Percentiles rank a stretch among this genome's conserved stretches.
Evolutionary conservation across 2,113 vertebrate species (phyloP).

Genomic region (Silurus asotus): DNA sequence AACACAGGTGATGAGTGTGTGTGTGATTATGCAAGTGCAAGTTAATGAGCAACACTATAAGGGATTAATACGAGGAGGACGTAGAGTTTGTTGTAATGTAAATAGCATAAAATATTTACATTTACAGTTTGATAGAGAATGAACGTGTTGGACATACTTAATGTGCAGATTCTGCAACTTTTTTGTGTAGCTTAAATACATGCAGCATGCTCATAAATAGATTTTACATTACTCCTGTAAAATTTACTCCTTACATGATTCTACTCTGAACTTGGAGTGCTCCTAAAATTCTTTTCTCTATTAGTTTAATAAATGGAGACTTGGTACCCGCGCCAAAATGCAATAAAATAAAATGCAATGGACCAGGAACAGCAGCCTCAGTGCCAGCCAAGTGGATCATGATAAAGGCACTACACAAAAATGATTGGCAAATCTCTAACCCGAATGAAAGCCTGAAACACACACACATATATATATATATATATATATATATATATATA

Average conservation of each 20-base stretch:
- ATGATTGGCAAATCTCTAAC: background rate
- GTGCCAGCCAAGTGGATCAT: background rate
- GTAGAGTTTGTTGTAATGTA: background rate
- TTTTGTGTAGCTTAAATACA: background rate
- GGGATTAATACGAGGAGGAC: constrained; percentile 1
- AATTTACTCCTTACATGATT: background rate
- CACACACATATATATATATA: no score
- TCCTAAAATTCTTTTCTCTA: background rate
- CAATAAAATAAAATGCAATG: background rate
- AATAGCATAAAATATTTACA: background rate
- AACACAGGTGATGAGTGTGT: constrained; percentile 41
- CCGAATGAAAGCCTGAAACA: background rate
- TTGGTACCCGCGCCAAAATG: background rate
- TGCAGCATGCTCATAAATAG: background rate
- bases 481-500: no score
- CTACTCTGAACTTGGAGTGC: background rate
- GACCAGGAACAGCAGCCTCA: background rate
- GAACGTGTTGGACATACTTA: background rate
- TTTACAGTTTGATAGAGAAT: background rate
- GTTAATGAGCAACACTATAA: background rate
- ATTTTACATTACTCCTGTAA: no score
- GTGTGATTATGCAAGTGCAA: background rate
- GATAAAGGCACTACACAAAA: background rate
- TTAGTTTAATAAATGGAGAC: background rate
- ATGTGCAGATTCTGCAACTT: background rate